Evolutionary conservation across 2,113 vertebrate genomes (phyloP).

Genomic region (Gambusia affinis): DNA sequence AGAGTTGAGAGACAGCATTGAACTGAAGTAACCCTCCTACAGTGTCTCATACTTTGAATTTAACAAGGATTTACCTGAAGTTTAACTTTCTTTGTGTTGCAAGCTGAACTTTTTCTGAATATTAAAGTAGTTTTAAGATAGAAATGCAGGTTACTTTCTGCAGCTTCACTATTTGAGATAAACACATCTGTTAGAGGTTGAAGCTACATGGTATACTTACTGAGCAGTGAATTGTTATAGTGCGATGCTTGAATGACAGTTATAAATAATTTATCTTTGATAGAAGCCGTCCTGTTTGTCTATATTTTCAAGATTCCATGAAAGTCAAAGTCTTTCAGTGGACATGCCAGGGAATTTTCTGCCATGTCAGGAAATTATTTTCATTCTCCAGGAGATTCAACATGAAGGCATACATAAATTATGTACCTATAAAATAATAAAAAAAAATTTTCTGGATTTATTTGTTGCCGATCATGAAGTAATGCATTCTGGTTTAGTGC

Average conservation of each 20-base stretch:
- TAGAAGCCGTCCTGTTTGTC: constrained; percentile 6
- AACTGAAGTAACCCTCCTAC: constrained; percentile 67
- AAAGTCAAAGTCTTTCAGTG: neutral
- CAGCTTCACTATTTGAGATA: constrained; percentile 16
- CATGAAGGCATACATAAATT: too few species aligned
- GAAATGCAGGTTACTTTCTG: constrained; percentile 21
- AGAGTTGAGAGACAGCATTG: constrained; percentile 43
- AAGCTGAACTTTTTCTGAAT: constrained; percentile 37
- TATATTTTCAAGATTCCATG: constrained; percentile 1
- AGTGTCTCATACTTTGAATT: constrained; percentile 54
- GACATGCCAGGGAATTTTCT: too few species aligned
- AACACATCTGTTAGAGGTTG: constrained; percentile 23
- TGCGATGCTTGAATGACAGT: constrained; percentile 13
- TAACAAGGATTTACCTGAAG: constrained; percentile 53
- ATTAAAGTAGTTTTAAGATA: constrained; percentile 35
- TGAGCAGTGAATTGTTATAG: constrained; percentile 12
- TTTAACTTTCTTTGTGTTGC: constrained; percentile 58
- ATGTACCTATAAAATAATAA: too few species aligned
- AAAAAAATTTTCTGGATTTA: too few species aligned
- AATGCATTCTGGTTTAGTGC: too few species aligned
- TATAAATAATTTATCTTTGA: constrained; percentile 5
- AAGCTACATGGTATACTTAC: constrained; percentile 8
- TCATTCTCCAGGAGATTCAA: too few species aligned
- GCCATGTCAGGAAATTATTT: too few species aligned
- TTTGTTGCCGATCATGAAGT: too few species aligned